A percentile compares a stretch with the other conserved stretches of the same genome.
Conservation (phyloP, 2,888 invertebrate species). For the Listrodromus nycthemerus region DNA sequence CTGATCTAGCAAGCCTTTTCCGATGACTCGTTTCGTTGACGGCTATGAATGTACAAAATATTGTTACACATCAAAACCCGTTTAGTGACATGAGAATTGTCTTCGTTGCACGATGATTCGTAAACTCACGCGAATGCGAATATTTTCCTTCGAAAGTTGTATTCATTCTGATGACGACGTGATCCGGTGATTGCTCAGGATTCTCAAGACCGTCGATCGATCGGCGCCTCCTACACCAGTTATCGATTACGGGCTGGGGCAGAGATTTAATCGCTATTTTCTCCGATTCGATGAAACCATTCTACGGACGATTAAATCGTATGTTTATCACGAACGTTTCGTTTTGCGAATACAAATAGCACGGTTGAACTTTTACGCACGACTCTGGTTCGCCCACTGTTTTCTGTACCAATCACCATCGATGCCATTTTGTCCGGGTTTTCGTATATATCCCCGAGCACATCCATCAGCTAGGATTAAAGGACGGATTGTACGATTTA, state of each 20-base stretch:
- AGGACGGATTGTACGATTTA: neutral
- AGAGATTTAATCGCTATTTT: constrained; percentile 50
- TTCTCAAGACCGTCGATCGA: constrained; percentile 24
- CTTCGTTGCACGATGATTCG: neutral
- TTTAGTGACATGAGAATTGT: neutral
- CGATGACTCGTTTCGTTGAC: neutral
- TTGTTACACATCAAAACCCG: neutral
- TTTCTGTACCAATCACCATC: constrained; percentile 32
- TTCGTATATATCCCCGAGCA: constrained; percentile 32
- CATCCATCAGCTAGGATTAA: constrained; percentile 19
- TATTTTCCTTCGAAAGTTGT: neutral
- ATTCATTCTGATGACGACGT: constrained; percentile 51
- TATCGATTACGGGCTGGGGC: constrained; percentile 35
- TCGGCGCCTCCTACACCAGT: constrained; percentile 41
- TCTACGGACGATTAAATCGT: constrained; percentile 27
- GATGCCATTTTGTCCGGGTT: constrained; percentile 35
- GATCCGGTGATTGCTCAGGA: constrained; percentile 38
- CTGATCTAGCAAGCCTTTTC: neutral
- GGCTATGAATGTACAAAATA: neutral
- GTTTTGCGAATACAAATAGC: neutral
- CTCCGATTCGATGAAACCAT: constrained; percentile 40
- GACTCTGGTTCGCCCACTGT: constrained; percentile 16
- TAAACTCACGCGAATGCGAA: constrained; percentile 24
- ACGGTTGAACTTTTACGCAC: constrained; percentile 21
- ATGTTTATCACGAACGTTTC: neutral